Evolutionary conservation across 2,113 vertebrate genomes (phyloP).

Genomic region (Thinocorus orbignyianus): DNA sequence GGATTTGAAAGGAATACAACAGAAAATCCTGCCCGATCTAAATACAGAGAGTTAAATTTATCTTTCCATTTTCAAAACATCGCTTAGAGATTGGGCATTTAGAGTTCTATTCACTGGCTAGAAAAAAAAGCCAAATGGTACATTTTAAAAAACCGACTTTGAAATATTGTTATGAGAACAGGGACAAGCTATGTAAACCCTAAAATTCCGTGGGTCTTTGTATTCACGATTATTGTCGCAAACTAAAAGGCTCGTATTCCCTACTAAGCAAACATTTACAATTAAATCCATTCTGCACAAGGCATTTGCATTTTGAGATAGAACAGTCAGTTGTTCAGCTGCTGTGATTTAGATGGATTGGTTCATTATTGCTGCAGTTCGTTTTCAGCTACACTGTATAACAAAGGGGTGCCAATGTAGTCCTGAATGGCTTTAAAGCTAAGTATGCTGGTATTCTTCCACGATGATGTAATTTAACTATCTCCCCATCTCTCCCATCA

Average conservation of each 20-base stretch:
- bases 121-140: slow-evolving; percentile 34
- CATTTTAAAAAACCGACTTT: slow-evolving; percentile 31
- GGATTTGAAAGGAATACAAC: slow-evolving; percentile 36
- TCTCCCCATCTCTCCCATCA: neutral
- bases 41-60: slow-evolving; percentile 45
- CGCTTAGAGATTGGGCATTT: neutral
- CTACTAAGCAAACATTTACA: slow-evolving; percentile 70
- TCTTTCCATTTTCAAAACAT: slow-evolving; percentile 17
- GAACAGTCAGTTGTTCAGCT: slow-evolving; percentile 68
- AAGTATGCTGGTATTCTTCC: slow-evolving; percentile 53
- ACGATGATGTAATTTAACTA: slow-evolving; percentile 56
- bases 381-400: slow-evolving; percentile 67
- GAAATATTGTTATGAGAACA: slow-evolving; percentile 59
- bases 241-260: slow-evolving; percentile 68
- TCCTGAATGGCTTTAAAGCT: slow-evolving; percentile 60
- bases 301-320: slow-evolving; percentile 70
- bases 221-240: slow-evolving; percentile 43
- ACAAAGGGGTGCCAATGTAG: slow-evolving; percentile 65
- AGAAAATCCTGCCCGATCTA: slow-evolving; percentile 40
- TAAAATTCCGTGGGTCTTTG: slow-evolving; percentile 57
- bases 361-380: slow-evolving; percentile 69
- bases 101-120: slow-evolving; percentile 36
- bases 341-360: slow-evolving; percentile 69
- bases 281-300: slow-evolving; percentile 70
- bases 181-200: slow-evolving; percentile 53